Evolutionary conservation across 2,113 vertebrate species (phyloP).

Genomic region (Phylloscopus whistleri): DNA sequence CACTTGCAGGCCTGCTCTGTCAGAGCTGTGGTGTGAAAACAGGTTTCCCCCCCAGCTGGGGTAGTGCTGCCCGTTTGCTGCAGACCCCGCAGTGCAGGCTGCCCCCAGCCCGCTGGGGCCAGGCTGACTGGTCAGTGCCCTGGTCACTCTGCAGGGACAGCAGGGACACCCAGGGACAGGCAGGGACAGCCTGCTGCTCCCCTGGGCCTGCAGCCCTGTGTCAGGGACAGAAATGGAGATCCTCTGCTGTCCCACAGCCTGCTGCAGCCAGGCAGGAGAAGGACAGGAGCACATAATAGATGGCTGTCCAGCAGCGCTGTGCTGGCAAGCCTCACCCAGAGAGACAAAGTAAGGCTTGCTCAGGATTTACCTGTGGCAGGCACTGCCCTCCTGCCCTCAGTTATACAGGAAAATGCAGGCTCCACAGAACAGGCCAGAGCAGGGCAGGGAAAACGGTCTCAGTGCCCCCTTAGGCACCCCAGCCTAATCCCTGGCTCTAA

Average conservation of each 20-base stretch:
- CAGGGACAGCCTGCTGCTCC: fast-evolving
- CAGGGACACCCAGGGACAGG: too few relatives aligned
- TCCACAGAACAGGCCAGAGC: neutral
- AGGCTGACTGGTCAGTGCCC: neutral
- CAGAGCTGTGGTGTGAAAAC: fast-evolving
- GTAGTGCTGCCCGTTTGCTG: fast-evolving
- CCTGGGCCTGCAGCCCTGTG: fast-evolving
- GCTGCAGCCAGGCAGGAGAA: neutral
- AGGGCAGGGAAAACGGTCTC: neutral
- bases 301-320: neutral
- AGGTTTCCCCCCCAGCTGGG: fast-evolving
- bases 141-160: neutral
- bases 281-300: too few relatives aligned
- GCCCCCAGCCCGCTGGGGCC: neutral
- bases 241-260: fast-evolving
- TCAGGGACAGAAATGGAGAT: neutral
- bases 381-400: neutral
- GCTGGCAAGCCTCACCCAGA: neutral
- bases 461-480: fast-evolving
- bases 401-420: neutral
- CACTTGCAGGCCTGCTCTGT: neutral
- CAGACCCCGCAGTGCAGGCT: fast-evolving
- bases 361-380: neutral
- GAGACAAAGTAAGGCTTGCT: neutral
- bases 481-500: neutral